Evolutionary conservation across 1,140 invertebrate species (phyloP), one percentile per base, ranked within the genome.

Genomic region (Drosophila sproati): DNA sequence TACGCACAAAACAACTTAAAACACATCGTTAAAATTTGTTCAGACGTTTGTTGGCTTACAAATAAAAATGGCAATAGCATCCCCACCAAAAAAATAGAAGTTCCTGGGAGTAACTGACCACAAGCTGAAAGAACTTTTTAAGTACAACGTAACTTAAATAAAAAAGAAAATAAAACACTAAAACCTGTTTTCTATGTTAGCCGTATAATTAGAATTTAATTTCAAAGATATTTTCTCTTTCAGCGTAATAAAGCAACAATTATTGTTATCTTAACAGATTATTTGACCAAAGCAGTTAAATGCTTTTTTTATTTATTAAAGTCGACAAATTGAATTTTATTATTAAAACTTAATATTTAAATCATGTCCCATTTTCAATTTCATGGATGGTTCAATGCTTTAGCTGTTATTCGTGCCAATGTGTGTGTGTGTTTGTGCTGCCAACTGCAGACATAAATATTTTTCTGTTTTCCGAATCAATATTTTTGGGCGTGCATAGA

Each of bases 401-500:
- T 20, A 28, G 43, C 56, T 29, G 66, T 69, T 69, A 55, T 69
- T 73, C 41, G 52, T 67, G 47, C 32, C 39, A 8, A 6, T 64
- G 6, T 43, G 35, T 57, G 6, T 28, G 2, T 56, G 10, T 43
- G n/a, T 83, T 59, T 57, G 20, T 37, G 43, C 29, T 52, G 34
- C 6, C 63, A 60, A 55, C 72, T 59, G 68, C 56, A 68, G 67
- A 72, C 66, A 20, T 39, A 32, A 48, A 67, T 71, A 64, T 62
- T 73, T 70, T 69, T 76, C 71, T 74, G n/a, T 76, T 66, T 51
- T 67, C 72, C 50, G 66, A 72, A 71, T 64, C 82, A 85, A 87
- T 82, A 85, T 87, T 75, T 86, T 78, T 75, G 67, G 66, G 77
- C 85, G 85, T 87, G 83, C 73, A 88, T 74, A 73, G 83, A 77